A percentile compares a stretch with the other conserved stretches of the same genome.
phyloP scores from a whole-genome alignment of 2,888 invertebrate genomes.

The Mellilla xanthometata region DNA sequence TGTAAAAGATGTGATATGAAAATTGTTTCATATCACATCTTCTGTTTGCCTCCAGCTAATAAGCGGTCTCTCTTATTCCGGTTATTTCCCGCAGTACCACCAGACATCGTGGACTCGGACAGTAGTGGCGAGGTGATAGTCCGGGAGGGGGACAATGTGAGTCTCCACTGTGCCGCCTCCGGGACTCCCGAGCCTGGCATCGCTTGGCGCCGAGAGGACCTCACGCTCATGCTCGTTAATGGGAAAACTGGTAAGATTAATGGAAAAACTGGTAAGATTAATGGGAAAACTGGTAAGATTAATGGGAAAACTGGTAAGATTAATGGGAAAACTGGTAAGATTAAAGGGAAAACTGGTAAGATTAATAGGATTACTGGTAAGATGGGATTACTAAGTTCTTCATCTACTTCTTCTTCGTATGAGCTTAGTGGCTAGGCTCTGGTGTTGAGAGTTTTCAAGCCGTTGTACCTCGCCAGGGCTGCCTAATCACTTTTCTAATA shows the following conservation, averaged over 20 bases:
- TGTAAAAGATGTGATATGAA: too few species aligned
- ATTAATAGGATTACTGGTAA: too few species aligned
- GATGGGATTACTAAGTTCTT: too few species aligned
- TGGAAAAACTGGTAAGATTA: conserved; percentile 53
- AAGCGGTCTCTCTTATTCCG: neutral
- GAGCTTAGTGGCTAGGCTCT: too few species aligned
- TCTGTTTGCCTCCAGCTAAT: too few species aligned
- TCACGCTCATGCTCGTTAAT: conserved; percentile 72
- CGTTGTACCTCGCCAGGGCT: too few species aligned
- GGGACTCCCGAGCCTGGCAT: conserved; percentile 90
- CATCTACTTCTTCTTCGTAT: too few species aligned
- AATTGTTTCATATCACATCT: too few species aligned
- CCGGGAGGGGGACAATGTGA: conserved; percentile 89
- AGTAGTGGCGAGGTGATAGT: conserved; percentile 90
- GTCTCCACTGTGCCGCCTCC: conserved; percentile 89
- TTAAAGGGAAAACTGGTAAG: too few species aligned
- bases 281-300: conserved; percentile 52
- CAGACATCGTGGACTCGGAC: conserved; percentile 88
- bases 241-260: conserved; percentile 52
- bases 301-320: conserved; percentile 47
- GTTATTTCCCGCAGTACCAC: conserved; percentile 83
- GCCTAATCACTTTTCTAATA: too few species aligned
- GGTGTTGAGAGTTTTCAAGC: too few species aligned
- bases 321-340: too few species aligned
- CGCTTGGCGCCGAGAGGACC: conserved; percentile 90